Evolutionary conservation across 2,113 vertebrate species (phyloP).

Genomic region (Plestiodon gilberti): DNA sequence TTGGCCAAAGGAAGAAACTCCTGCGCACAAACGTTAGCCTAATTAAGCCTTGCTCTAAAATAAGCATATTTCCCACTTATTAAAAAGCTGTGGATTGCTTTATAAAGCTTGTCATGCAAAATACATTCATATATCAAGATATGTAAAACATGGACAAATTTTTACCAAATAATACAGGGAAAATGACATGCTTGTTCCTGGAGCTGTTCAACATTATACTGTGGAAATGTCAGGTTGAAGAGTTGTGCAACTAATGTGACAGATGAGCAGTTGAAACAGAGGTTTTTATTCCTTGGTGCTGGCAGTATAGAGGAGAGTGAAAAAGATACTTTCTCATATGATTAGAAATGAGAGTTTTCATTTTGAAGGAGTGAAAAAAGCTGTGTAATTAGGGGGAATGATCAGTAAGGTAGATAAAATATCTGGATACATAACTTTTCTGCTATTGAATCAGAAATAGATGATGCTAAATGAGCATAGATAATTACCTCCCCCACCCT

Average conservation of each 20-base stretch:
- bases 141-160: background rate
- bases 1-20: background rate
- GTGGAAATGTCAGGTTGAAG: background rate
- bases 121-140: background rate
- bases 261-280: background rate
- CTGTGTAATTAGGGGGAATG: background rate
- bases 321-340: background rate
- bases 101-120: background rate
- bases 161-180: background rate
- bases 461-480: background rate
- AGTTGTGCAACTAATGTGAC: background rate
- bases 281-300: background rate
- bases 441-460: background rate
- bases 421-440: background rate
- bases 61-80: background rate
- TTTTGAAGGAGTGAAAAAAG: background rate
- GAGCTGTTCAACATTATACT: background rate
- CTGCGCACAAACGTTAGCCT: background rate
- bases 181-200: background rate
- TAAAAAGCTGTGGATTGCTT: background rate
- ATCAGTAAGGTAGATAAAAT: background rate
- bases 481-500: background rate
- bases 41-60: rapidly evolving
- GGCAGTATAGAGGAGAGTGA: background rate
- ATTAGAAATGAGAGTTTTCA: background rate